Base-by-base conservation (phyloP, 2,888 invertebrate genomes). In the Scaptomyza tumidula region DNA sequence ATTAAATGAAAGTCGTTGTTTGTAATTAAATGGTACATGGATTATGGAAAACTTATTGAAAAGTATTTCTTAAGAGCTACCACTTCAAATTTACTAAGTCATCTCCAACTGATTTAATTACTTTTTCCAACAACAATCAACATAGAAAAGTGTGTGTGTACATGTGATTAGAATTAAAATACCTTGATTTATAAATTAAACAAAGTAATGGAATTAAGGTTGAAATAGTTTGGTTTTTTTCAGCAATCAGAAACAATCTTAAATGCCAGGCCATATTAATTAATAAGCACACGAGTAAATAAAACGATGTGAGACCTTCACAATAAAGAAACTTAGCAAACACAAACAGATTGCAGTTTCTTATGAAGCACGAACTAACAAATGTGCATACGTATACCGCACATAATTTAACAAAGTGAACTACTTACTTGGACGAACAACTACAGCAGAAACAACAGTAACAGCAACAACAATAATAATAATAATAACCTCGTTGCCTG, bases 341-440 rank as follows among this genome's bases (percentile, higher is more conserved):
- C 37, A 27, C 37, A 27, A 14, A 19, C 19, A 49, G 24, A 41
- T 64, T 55, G 57, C 56, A 55, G 57, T 48, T 53, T 59, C 37
- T 24, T 29, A 39, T 56, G 33, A 46, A 9, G 58, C 45, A 3
- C 4, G 1, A n/a, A 66, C 41, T 41, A 56, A 64, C 49, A 57
- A 62, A 71, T 71, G 72, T 65, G 55, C 66, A 66, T 66, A 53
- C 70, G 69, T 80, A 80, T 81, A 54, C 78, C 75, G 78, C 84
- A 84, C 78, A 82, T 84, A 81, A 84, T 84, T 82, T 81, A 79
- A 75, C 84, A 84, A 84, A 75, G 75, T 79, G 73, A 71, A 75
- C 79, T 72, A 65, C 67, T 75, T 80, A 57, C 60, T 75, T 70
- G 78, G 65, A 54, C 72, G 57, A 57, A 46, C 67, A 71, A 41